Conservation (phyloP, 2,113 vertebrate species). For the Erythrolamprus reginae region DNA sequence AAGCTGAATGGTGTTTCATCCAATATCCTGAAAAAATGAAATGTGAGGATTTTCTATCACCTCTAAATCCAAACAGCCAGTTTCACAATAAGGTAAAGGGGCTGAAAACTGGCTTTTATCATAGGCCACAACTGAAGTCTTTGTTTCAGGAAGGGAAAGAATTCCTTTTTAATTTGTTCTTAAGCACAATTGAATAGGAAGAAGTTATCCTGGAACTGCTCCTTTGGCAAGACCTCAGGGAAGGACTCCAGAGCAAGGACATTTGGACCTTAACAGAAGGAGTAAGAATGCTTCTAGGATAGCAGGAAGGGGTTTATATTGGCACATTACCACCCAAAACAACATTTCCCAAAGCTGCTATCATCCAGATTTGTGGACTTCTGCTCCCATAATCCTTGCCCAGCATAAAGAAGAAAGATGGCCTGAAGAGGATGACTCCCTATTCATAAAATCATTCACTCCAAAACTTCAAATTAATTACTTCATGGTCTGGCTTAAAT, state of each 20-base stretch:
- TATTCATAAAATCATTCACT: neutral
- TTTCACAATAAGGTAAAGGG: neutral
- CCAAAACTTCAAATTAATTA: neutral
- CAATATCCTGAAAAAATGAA: neutral
- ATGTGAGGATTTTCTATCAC: neutral
- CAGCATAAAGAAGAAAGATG: neutral
- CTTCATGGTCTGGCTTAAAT: neutral
- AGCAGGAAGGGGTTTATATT: neutral
- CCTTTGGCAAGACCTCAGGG: neutral
- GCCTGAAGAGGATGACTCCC: neutral
- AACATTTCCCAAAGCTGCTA: neutral
- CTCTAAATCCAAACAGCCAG: neutral
- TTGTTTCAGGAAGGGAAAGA: neutral
- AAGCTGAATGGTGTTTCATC: neutral
- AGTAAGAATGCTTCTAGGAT: neutral
- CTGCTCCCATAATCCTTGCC: neutral
- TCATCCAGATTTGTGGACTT: neutral
- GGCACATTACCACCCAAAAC: neutral
- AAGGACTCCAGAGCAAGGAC: neutral
- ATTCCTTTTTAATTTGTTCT: neutral
- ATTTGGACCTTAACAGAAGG: neutral
- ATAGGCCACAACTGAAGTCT: neutral
- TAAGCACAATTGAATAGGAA: neutral
- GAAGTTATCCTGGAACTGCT: neutral
- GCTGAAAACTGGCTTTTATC: neutral